A percentile compares a stretch with the other conserved stretches of the same genome.
These are phyloP conservation scores for Xanthia togata DNA, from an alignment of 2,888 invertebrate genomes.

Conservation along the genomic window DNA sequence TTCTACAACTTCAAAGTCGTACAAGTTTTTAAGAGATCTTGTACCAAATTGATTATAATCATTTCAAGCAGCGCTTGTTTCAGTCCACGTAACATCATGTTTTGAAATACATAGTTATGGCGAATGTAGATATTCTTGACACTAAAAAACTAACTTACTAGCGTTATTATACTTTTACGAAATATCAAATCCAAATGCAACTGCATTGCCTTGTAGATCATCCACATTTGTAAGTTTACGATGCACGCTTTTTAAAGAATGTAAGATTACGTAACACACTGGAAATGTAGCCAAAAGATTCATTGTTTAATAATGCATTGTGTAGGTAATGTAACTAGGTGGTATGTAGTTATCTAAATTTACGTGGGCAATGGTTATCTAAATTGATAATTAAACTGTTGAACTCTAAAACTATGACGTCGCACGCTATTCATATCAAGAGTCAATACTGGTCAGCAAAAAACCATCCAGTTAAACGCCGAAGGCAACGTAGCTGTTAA, in stretches of 20 bases:
- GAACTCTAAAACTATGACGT: slow-evolving; percentile 73
- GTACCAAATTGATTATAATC: background rate
- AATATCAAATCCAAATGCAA: slow-evolving; percentile 28
- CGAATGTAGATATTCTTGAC: slow-evolving; percentile 1
- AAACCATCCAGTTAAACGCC: slow-evolving; percentile 85
- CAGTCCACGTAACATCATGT: background rate
- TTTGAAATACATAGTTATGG: background rate
- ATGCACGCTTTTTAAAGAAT: slow-evolving; percentile 25
- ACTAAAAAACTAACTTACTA: slow-evolving; percentile 1
- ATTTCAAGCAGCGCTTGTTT: background rate
- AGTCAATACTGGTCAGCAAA: slow-evolving; percentile 66
- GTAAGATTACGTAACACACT: slow-evolving; percentile 39
- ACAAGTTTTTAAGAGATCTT: no score
- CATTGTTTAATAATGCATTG: background rate
- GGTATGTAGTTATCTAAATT: background rate
- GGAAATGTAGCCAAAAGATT: slow-evolving; percentile 4
- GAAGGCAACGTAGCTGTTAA: slow-evolving; percentile 83
- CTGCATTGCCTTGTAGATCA: slow-evolving; percentile 31
- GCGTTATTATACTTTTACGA: slow-evolving; percentile 11
- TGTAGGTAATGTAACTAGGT: background rate
- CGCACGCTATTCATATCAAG: slow-evolving; percentile 72
- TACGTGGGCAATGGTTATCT: background rate
- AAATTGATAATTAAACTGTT: slow-evolving; percentile 10
- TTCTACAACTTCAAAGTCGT: background rate
- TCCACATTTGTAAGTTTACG: slow-evolving; percentile 31